Base-by-base conservation (phyloP, 2,113 vertebrate genomes). In the Phoxinus phoxinus region DNA sequence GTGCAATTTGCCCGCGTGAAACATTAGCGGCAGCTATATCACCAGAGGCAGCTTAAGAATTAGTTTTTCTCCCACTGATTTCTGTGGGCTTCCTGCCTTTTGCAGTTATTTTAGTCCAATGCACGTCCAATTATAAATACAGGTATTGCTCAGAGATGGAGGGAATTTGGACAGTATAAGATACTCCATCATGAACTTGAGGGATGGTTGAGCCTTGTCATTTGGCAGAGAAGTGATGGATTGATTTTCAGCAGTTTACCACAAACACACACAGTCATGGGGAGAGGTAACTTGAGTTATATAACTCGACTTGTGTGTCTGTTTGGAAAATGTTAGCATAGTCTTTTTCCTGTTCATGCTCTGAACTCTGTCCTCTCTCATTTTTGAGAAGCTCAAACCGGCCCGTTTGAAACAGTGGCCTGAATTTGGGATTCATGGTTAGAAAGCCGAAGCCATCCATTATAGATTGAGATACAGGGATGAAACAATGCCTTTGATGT, bases 1-100 rank as follows among this genome's bases (percentile, higher is more conserved):
- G 81, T 89, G 91, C 91, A 92, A 91, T 92, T 88, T 92, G 89
- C 90, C 90, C 85, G 73, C 88, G 89, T 90, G 91, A 91, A 87
- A 82, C 89, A 88, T 94, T 93, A 92, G 85, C 76, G 67, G 82
- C 90, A 63, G 81, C 81, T 91, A 85, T 75, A 85, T 88, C 85
- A 84, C 89, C 82, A 19, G 44, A 83, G 75, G 86, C 88, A 78
- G 25, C 69, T 30, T 9, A 59, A 0, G 83, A 87, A 89, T 88
- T 71, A 79, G 86, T 89, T 90, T 87, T 86, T 92, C 89, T 93
- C 85, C 88, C 88, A 85, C 87, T 4, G 69, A 88, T 86, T 84
- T 90, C 30, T 11, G 37, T 46, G 78, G 51, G 44, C 83, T 19
- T 86, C 83, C 86, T 83, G 87, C 83, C 71, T 21, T 23, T 53